Evolutionary conservation across 2,797 vertebrate species (phyloP).

Genomic region (Sus cebifrons): DNA sequence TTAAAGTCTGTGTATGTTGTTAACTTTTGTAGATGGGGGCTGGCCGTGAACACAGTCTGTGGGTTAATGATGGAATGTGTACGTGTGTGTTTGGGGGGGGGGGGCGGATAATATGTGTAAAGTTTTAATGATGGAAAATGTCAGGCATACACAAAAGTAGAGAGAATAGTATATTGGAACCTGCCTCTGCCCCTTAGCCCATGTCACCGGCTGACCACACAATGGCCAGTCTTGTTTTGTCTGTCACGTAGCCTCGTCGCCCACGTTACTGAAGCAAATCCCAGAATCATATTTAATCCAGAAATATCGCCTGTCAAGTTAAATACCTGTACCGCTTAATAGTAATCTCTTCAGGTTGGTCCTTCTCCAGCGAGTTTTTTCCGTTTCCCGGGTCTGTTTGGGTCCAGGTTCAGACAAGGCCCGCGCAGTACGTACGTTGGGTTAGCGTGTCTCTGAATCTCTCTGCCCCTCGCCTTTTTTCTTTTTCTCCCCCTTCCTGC

Average conservation of each 20-base stretch:
- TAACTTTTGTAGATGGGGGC: conserved; percentile 68
- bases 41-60: conserved; percentile 55
- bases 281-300: conserved; percentile 19
- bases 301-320: background rate
- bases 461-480: background rate
- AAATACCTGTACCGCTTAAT: background rate
- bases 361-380: background rate
- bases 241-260: background rate
- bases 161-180: background rate
- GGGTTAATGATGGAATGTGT: conserved; percentile 44
- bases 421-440: background rate
- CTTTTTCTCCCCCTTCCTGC: background rate
- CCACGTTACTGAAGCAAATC: conserved; percentile 8
- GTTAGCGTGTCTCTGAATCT: background rate
- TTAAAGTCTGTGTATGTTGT: conserved; percentile 57
- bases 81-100: background rate
- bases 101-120: background rate
- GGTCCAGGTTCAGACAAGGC: conserved; percentile 9
- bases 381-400: background rate
- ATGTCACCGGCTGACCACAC: background rate
- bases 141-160: background rate
- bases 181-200: background rate
- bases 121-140: conserved; percentile 64
- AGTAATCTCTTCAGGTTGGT: background rate
- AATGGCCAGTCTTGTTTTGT: background rate